Conservation (phyloP, 1,140 invertebrate genomes). For the Drosophila virilis region DNA sequence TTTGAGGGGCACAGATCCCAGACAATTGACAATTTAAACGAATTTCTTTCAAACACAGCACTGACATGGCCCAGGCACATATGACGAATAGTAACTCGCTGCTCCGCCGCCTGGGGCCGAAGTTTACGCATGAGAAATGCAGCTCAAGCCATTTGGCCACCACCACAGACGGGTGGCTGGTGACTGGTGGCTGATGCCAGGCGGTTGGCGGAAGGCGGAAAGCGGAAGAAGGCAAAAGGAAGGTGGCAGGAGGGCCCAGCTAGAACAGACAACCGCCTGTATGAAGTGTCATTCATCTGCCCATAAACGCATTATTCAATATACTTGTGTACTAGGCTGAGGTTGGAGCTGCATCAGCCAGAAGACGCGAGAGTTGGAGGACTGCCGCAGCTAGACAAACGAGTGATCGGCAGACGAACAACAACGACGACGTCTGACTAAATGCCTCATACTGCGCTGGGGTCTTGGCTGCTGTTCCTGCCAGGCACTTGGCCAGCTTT, state of each 20-base stretch:
- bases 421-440: constrained; percentile 70
- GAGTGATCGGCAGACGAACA: constrained; percentile 77
- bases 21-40: constrained; percentile 81
- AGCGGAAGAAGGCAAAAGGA: neutral
- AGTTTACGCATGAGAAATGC: constrained; percentile 80
- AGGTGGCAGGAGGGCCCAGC: neutral
- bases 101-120: constrained; percentile 51
- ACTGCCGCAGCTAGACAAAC: constrained; percentile 73
- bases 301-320: constrained; percentile 82
- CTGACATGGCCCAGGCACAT: constrained; percentile 73
- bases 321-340: constrained; percentile 37
- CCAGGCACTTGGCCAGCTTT: constrained; percentile 21
- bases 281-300: constrained; percentile 82
- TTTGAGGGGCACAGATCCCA: constrained; percentile 61
- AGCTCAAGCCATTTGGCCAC: constrained; percentile 47
- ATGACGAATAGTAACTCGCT: constrained; percentile 73
- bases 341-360: constrained; percentile 9
- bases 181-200: constrained; percentile 2
- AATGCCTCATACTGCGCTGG: constrained; percentile 78
- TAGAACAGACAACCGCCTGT: constrained; percentile 61
- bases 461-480: constrained; percentile 44
- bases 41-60: constrained; percentile 76
- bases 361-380: constrained; percentile 12
- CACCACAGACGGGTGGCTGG: constrained; percentile 24
- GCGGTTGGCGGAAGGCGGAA: neutral